Percentiles rank a stretch among this genome's conserved stretches.
Conservation (phyloP, 1,140 invertebrate species). For the Drosophila prosaltans region DNA sequence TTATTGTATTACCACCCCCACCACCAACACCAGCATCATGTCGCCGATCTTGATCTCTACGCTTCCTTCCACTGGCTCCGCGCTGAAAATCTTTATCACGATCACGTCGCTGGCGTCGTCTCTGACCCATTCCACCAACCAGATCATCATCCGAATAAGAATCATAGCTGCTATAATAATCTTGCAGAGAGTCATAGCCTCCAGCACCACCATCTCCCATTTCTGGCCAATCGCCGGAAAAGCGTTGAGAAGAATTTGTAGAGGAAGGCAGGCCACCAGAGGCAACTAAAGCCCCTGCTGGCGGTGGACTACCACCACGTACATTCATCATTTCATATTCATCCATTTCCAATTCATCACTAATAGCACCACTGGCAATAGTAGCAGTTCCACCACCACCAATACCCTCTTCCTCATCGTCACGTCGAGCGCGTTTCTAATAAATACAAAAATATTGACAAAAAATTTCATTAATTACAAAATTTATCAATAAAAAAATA, state of each 20-base stretch:
- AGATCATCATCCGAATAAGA: conserved; percentile 83
- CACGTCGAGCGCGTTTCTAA: conserved; percentile 60
- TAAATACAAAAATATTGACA: neutral
- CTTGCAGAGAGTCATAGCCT: conserved; percentile 82
- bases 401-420: conserved; percentile 41
- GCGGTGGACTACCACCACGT: conserved; percentile 87
- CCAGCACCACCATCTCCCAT: conserved; percentile 22
- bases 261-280: neutral
- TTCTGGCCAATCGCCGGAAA: conserved; percentile 36
- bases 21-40: conserved; percentile 58
- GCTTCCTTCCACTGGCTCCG: conserved; percentile 32
- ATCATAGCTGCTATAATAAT: conserved; percentile 84
- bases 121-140: conserved; percentile 77
- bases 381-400: neutral
- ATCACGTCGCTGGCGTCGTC: conserved; percentile 69
- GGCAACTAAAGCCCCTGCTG: conserved; percentile 58
- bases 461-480: neutral
- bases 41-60: conserved; percentile 75
- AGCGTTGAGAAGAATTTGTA: conserved; percentile 23
- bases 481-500: too few species aligned
- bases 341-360: conserved; percentile 83
- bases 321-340: conserved; percentile 92
- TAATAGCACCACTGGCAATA: conserved; percentile 24
- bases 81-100: conserved; percentile 46
- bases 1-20: conserved; percentile 71